Base-by-base conservation (phyloP, 2,113 vertebrate species). In the Gobiocypris rarus region DNA sequence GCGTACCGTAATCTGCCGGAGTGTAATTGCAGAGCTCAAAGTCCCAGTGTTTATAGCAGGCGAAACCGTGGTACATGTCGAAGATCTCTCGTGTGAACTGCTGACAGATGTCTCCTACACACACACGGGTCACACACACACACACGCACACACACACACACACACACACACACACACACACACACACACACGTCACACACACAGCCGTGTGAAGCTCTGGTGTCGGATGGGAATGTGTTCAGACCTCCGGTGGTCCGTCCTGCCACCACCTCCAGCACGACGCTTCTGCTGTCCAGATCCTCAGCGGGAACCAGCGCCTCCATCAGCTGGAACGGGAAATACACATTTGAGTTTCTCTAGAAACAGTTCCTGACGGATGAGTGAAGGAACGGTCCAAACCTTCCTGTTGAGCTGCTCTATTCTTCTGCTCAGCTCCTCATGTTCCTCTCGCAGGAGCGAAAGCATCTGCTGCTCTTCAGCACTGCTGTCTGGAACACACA, bases 241-340 rank as follows among this genome's bases (percentile, higher is more conserved):
- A 92, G 74, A 97, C 98, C 98, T 96, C 97, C 98, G 54, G 97
- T 99, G 45, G 98, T 99, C 89, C 97, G 95, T 89, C 98, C 97
- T 80, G 97, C 93, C 52, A 94, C 95, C 17, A 99, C 96, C 89
- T 99, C 98, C 84, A 99, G 91, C 87, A 98, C 75, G 26, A 96
- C 92, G 73, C 93, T 87, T 87, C 91, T 96, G 83, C 89, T 56
- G 81, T 98, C 97, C 0, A 94, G 93, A 85, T 95, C 96, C 87
- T 96, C 96, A 75, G 90, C 85, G 75, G 97, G 96, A 61, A 96
- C 88, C 15, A 99, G 90, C 75, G 89, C 90, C 90, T 93, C 93
- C 73, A 97, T 94, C 89, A 99, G 86, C 98, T 99, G 88, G 4
- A 41, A 59, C 31, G 45, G 8, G 10, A 26, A 28, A 24, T 9